phyloP scores from a whole-genome alignment of 1,140 invertebrate species.

The Brachystomella parvula region DNA sequence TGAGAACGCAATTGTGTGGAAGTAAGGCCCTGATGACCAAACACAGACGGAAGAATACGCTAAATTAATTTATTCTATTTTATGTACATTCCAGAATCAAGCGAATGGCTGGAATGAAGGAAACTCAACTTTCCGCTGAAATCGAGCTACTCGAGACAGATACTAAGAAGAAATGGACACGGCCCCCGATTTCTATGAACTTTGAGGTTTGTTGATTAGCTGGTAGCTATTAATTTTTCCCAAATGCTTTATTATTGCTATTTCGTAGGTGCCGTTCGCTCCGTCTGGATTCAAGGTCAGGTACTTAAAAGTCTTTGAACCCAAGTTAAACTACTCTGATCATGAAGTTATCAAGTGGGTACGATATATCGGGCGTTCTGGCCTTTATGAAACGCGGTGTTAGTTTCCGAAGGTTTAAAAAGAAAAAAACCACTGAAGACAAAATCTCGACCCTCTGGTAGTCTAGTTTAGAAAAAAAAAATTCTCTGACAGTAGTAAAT shows the following conservation, averaged over 20 bases:
- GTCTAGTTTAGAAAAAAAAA: no score
- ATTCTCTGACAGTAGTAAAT: no score
- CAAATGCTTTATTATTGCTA: background rate
- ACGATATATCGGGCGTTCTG: conserved; percentile 96
- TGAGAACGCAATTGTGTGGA: conserved; percentile 99
- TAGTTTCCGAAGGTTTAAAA: conserved; percentile 44
- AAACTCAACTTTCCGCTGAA: conserved; percentile 97
- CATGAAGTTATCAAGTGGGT: conserved; percentile 99
- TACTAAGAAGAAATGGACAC: conserved; percentile 99
- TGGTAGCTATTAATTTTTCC: no score
- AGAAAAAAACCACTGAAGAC: background rate
- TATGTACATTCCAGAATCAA: conserved; percentile 95
- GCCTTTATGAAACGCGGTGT: conserved; percentile 98
- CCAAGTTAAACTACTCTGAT: conserved; percentile 99
- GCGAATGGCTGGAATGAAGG: conserved; percentile 99
- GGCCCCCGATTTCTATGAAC: conserved; percentile 99
- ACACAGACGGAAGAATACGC: no score
- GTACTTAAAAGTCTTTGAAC: conserved; percentile 98
- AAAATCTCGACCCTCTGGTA: background rate
- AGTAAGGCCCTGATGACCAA: conserved; percentile 73
- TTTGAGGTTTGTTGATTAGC: conserved; percentile 74
- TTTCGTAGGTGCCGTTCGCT: conserved; percentile 68
- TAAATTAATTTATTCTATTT: no score
- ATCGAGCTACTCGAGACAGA: conserved; percentile 98
- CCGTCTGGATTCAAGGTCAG: conserved; percentile 98